A percentile compares a stretch with the other conserved stretches of the same genome.
phyloP scores from a whole-genome alignment of 2,797 vertebrate genomes.

The Artibeus lituratus region DNA sequence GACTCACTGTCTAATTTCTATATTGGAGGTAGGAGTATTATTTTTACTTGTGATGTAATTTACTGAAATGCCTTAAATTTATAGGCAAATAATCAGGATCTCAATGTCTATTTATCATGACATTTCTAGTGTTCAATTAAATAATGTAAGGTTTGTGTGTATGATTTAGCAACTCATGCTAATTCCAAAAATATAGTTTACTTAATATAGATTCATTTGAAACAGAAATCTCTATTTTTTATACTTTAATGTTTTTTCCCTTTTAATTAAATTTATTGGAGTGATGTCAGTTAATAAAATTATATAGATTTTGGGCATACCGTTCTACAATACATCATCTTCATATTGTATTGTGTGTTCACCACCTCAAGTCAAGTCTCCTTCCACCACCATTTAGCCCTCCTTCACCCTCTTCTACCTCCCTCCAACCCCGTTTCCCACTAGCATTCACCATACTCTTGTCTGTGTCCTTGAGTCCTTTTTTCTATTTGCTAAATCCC shows the following conservation, averaged over 20 bases:
- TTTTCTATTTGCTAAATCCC: too few relatives aligned
- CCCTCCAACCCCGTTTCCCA: too few relatives aligned
- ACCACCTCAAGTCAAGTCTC: too few relatives aligned
- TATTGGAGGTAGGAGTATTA: neutral
- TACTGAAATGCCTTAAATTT: constrained; percentile 6
- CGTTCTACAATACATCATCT: too few relatives aligned
- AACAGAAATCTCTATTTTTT: neutral
- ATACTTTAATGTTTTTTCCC: neutral
- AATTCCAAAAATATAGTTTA: constrained; percentile 24
- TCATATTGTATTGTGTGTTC: too few relatives aligned
- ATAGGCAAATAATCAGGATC: constrained; percentile 25
- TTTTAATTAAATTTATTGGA: too few relatives aligned
- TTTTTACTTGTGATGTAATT: neutral
- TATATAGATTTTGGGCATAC: too few relatives aligned
- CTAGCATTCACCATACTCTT: too few relatives aligned
- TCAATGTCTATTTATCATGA: neutral
- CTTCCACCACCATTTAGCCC: too few relatives aligned
- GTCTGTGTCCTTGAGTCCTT: too few relatives aligned
- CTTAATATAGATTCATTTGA: constrained; percentile 16
- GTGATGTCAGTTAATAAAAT: too few relatives aligned
- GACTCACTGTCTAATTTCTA: neutral
- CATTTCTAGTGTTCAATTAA: neutral
- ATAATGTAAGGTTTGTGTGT: neutral
- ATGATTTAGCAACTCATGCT: neutral
- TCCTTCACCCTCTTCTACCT: too few relatives aligned